Percentiles rank a stretch among this genome's conserved stretches.
Evolutionary conservation across 2,888 invertebrate genomes (phyloP).

Genomic region (Seladonia tumulorum): DNA sequence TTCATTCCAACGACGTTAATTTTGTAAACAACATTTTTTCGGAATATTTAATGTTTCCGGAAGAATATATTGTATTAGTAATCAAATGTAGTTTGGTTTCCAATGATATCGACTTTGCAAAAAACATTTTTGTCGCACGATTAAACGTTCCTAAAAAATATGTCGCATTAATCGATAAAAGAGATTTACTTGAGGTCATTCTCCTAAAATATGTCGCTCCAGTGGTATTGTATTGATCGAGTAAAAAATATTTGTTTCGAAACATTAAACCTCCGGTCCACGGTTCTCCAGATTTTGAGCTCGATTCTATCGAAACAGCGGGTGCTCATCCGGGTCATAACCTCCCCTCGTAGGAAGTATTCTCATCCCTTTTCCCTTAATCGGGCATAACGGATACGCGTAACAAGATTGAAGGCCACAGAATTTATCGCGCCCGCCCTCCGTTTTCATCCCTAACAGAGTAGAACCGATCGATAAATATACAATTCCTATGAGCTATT

Average conservation of each 20-base stretch:
- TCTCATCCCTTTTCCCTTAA: slow-evolving; percentile 15
- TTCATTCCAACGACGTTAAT: background rate
- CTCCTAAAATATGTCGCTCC: background rate
- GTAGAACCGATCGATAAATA: slow-evolving; percentile 24
- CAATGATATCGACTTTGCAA: background rate
- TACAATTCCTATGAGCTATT: slow-evolving; percentile 18
- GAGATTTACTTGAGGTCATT: background rate
- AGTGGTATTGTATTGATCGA: background rate
- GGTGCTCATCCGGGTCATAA: slow-evolving; percentile 3
- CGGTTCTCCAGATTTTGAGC: background rate
- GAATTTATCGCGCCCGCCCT: slow-evolving; percentile 17
- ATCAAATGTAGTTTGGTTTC: background rate
- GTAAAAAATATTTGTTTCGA: background rate
- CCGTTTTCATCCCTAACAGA: slow-evolving; percentile 15
- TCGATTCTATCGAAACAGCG: background rate
- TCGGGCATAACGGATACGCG: slow-evolving; percentile 13
- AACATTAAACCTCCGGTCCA: background rate
- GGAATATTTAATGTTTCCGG: background rate
- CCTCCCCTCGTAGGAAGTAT: background rate
- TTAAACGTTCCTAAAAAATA: background rate
- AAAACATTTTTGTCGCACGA: background rate
- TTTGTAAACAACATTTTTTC: background rate
- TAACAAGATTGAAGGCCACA: slow-evolving; percentile 2
- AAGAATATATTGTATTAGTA: background rate
- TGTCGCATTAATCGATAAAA: background rate